These are phyloP conservation scores for Anthophora plumipes DNA, from an alignment of 2,888 invertebrate genomes.

Conservation along the genomic window DNA sequence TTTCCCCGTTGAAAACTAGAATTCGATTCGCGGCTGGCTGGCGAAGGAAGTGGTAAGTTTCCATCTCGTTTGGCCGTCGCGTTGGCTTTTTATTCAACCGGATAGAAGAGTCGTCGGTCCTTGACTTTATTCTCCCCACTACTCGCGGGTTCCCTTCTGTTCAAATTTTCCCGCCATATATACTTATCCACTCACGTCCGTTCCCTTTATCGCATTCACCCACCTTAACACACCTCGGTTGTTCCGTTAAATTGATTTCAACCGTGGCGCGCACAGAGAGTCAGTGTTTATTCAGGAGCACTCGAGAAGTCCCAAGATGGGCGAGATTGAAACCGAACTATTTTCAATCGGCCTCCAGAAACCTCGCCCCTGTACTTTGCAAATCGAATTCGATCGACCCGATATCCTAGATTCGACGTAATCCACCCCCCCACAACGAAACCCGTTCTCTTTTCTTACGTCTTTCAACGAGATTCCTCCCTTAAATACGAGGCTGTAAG, in stretches of 20 bases:
- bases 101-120: conserved; percentile 13
- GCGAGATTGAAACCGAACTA: conserved; percentile 78
- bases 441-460: conserved; percentile 7
- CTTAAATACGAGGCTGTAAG: not conserved
- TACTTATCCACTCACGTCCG: conserved; percentile 4
- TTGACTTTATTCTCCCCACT: conserved; percentile 8
- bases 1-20: not conserved
- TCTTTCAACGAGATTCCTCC: conserved; percentile 8
- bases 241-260: conserved; percentile 74
- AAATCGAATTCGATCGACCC: conserved; percentile 77
- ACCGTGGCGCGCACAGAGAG: conserved; percentile 69
- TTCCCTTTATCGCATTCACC: conserved; percentile 50
- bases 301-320: conserved; percentile 64
- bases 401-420: conserved; percentile 64
- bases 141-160: conserved; percentile 29
- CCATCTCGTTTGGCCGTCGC: conserved; percentile 42
- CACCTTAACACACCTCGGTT: conserved; percentile 75
- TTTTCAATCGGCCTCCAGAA: conserved; percentile 78
- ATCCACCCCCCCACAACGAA: conserved; percentile 39
- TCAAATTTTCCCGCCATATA: conserved; percentile 52
- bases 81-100: conserved; percentile 48
- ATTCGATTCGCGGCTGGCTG: conserved; percentile 23
- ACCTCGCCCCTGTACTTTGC: conserved; percentile 66
- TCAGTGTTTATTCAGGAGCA: conserved; percentile 79
- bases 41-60: conserved; percentile 39